Evolutionary conservation across 2,888 invertebrate species (phyloP).

Genomic region (Ophion slaviceki): DNA sequence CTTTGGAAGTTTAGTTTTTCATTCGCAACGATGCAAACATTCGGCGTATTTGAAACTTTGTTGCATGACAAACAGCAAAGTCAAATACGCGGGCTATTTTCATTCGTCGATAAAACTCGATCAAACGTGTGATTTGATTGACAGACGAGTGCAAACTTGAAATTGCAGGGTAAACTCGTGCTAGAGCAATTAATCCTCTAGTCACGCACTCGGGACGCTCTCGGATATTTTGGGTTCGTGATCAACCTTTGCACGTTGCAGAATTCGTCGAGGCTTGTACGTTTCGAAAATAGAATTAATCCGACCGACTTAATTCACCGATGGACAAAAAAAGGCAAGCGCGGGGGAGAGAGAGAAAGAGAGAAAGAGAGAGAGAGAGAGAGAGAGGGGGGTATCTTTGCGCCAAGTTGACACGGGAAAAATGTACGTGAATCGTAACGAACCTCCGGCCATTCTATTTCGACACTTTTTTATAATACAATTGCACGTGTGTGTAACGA

Average conservation of each 20-base stretch:
- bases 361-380: too few relatives aligned
- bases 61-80: not conserved
- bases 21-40: not conserved
- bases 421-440: conserved; percentile 44
- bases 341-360: not conserved
- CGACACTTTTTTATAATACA: conserved; percentile 18
- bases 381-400: not conserved
- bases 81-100: not conserved
- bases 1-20: not conserved
- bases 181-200: conserved; percentile 34
- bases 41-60: not conserved
- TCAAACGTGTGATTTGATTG: conserved; percentile 6
- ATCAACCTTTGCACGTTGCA: conserved; percentile 45
- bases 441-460: conserved; percentile 14
- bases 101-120: not conserved
- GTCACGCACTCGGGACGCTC: conserved; percentile 34
- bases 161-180: conserved; percentile 15
- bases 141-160: conserved; percentile 17
- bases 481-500: conserved; percentile 28
- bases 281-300: conserved; percentile 66
- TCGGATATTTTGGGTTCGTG: conserved; percentile 42
- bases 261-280: conserved; percentile 33
- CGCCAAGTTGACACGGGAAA: conserved; percentile 48
- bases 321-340: conserved; percentile 21
- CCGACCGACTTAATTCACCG: conserved; percentile 28